Percentiles rank a stretch among this genome's conserved stretches.
phyloP scores from a whole-genome alignment of 2,888 invertebrate species.

The Limenitis camilla region DNA sequence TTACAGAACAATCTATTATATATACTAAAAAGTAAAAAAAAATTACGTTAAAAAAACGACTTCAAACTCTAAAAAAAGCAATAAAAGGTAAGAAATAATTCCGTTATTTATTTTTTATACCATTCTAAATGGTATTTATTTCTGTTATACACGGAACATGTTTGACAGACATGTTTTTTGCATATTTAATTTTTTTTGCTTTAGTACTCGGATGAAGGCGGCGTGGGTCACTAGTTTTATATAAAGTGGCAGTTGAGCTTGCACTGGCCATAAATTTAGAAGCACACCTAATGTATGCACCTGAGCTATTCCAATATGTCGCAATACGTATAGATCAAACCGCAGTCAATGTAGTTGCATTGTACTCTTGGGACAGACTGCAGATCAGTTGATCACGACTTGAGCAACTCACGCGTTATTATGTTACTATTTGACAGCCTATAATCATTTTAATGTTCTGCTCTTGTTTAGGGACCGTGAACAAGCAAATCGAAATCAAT shows the following conservation, averaged over 20 bases:
- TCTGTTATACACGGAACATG: too few species aligned
- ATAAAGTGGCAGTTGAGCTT: background rate
- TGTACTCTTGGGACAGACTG: constrained; percentile 11
- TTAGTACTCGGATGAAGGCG: too few species aligned
- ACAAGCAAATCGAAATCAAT: background rate
- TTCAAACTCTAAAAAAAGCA: too few species aligned
- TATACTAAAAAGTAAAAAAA: too few species aligned
- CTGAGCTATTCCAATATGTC: background rate
- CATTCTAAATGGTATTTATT: too few species aligned
- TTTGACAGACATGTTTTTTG: too few species aligned
- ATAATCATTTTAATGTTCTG: background rate
- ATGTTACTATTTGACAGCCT: constrained; percentile 6
- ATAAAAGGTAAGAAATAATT: too few species aligned
- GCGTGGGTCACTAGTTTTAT: too few species aligned
- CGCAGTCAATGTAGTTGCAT: constrained; percentile 9
- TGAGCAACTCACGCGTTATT: constrained; percentile 14
- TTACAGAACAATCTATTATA: too few species aligned
- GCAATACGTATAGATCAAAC: constrained; percentile 6
- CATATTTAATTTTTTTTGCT: too few species aligned
- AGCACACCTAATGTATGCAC: background rate
- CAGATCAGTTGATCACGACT: constrained; percentile 18
- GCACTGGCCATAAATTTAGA: background rate
- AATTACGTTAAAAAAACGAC: too few species aligned
- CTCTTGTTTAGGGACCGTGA: background rate
- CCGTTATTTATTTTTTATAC: too few species aligned